A percentile compares a stretch with the other conserved stretches of the same genome.
phyloP scores from a whole-genome alignment of 2,888 invertebrate species.

The Coenonympha arcania region DNA sequence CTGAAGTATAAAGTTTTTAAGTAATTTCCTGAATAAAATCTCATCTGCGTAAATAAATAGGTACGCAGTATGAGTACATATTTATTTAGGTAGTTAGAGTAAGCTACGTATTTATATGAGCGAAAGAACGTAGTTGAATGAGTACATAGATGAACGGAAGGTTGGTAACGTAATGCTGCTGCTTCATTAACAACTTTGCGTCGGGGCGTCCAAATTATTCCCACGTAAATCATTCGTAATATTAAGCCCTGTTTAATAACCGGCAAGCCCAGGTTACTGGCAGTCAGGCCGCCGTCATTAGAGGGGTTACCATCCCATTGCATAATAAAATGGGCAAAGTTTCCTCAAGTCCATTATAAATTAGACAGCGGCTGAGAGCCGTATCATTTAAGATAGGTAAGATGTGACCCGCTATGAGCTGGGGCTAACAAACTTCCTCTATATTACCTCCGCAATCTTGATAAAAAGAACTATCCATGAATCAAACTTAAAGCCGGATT shows the following conservation, averaged over 20 bases:
- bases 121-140: too few species aligned
- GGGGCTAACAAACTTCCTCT: slow-evolving; percentile 61
- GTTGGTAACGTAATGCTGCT: neutral
- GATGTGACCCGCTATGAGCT: slow-evolving; percentile 70
- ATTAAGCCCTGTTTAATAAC: slow-evolving; percentile 64
- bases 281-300: slow-evolving; percentile 70
- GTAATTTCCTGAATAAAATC: too few species aligned
- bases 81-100: too few species aligned
- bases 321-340: slow-evolving; percentile 74
- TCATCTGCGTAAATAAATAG: too few species aligned
- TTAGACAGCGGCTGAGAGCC: slow-evolving; percentile 71
- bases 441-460: slow-evolving; percentile 66
- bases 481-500: slow-evolving; percentile 65
- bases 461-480: slow-evolving; percentile 71
- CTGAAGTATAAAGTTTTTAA: too few species aligned
- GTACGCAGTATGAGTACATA: too few species aligned
- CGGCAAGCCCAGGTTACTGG: slow-evolving; percentile 56
- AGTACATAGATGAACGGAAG: neutral
- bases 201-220: slow-evolving; percentile 36
- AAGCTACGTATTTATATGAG: too few species aligned
- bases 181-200: slow-evolving; percentile 9
- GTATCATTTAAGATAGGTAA: slow-evolving; percentile 74
- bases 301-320: slow-evolving; percentile 72
- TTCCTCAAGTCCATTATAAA: slow-evolving; percentile 75
- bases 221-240: slow-evolving; percentile 50